A percentile compares a stretch with the other conserved stretches of the same genome.
phyloP scores from a whole-genome alignment of 2,888 invertebrate genomes.

The Sesia apiformis region DNA sequence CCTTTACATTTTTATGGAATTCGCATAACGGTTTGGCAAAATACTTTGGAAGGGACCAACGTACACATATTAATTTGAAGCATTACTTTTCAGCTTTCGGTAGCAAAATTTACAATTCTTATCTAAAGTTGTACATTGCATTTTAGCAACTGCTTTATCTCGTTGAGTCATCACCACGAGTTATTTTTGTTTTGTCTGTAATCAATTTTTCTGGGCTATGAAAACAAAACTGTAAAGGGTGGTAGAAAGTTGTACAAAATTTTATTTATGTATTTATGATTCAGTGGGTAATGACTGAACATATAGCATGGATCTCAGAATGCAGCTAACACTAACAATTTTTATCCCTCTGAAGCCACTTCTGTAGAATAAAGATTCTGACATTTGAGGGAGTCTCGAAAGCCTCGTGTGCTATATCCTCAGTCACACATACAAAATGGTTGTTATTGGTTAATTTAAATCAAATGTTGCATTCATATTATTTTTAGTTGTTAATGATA shows the following conservation, averaged over 20 bases:
- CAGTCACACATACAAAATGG: slow-evolving; percentile 61
- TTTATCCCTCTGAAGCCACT: background rate
- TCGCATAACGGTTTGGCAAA: slow-evolving; percentile 45
- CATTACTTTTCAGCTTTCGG: slow-evolving; percentile 25
- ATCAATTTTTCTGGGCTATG: slow-evolving; percentile 58
- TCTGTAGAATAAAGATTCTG: background rate
- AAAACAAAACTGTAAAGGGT: slow-evolving; percentile 45
- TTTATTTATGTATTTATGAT: slow-evolving; percentile 56
- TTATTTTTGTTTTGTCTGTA: slow-evolving; percentile 33
- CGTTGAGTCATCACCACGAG: slow-evolving; percentile 31
- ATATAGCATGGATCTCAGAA: slow-evolving; percentile 73
- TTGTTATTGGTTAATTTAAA: slow-evolving; percentile 59
- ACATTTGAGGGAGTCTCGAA: no score
- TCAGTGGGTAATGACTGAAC: slow-evolving; percentile 66
- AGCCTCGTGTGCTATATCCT: slow-evolving; percentile 55
- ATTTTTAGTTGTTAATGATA: slow-evolving; percentile 57
- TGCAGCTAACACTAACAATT: slow-evolving; percentile 58
- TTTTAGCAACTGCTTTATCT: slow-evolving; percentile 45
- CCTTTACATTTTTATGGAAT: slow-evolving; percentile 33
- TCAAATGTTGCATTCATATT: slow-evolving; percentile 69
- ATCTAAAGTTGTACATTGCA: slow-evolving; percentile 39
- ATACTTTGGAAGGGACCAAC: slow-evolving; percentile 70
- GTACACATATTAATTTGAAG: slow-evolving; percentile 37
- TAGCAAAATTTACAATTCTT: slow-evolving; percentile 30
- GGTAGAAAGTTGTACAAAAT: slow-evolving; percentile 47